A percentile compares a stretch with the other conserved stretches of the same genome.
Evolutionary conservation across 2,888 invertebrate genomes (phyloP).

Genomic region (Tachystola acroxantha): DNA sequence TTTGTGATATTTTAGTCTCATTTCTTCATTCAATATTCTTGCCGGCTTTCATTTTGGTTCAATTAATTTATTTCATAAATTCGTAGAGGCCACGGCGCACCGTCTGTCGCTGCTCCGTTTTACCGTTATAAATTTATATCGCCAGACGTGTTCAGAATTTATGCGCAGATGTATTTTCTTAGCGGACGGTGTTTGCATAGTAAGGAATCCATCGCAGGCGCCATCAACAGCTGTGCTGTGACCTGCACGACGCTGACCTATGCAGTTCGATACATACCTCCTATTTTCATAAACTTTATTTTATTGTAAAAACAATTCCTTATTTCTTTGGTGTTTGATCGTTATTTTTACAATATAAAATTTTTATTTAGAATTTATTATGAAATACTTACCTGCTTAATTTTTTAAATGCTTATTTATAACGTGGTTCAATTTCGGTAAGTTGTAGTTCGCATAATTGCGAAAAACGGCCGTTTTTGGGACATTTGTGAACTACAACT

Average conservation of each 20-base stretch:
- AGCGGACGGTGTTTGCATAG: constrained; percentile 44
- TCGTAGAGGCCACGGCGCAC: constrained; percentile 50
- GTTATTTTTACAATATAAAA: too few species aligned
- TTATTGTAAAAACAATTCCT: too few species aligned
- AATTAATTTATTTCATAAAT: constrained; percentile 73
- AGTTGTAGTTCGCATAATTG: too few species aligned
- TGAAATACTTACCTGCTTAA: too few species aligned
- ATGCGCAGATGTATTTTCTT: constrained; percentile 60
- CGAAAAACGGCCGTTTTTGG: too few species aligned
- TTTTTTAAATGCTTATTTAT: too few species aligned
- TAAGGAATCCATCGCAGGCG: constrained; percentile 31
- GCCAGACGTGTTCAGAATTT: constrained; percentile 66
- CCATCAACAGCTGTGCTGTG: constrained; percentile 30
- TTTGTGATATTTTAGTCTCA: background rate
- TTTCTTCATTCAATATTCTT: constrained; percentile 44
- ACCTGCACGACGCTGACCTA: background rate
- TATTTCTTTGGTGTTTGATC: constrained; percentile 3
- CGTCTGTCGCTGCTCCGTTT: constrained; percentile 58
- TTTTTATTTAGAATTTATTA: too few species aligned
- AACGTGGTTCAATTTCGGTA: too few species aligned
- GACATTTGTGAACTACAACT: too few species aligned
- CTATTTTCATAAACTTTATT: too few species aligned
- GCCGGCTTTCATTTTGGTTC: constrained; percentile 56
- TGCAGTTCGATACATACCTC: too few species aligned
- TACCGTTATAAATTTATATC: constrained; percentile 72